Base-by-base conservation (phyloP, 2,797 vertebrate species). In the Pangasius djambal region DNA sequence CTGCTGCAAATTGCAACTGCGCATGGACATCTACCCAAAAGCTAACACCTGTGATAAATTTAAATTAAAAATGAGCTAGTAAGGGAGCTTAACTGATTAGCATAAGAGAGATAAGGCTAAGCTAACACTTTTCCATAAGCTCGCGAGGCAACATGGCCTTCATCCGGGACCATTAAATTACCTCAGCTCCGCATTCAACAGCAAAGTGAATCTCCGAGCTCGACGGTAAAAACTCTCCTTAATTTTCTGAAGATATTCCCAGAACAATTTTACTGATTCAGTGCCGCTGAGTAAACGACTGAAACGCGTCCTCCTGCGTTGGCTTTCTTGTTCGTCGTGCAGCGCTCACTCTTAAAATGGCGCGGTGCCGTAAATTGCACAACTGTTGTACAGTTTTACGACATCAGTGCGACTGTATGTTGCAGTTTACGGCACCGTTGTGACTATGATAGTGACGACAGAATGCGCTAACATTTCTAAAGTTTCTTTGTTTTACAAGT, bases 341-440 rank as follows among this genome's bases (percentile, higher is more conserved):
- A n/a, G 63, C 28, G 5, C 69, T 86, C 20, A 37, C 86, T 72
- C 91, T 85, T 92, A 95, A 96, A 96, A 96, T 96, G 96, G 95
- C 95, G 95, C 94, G 85, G 34, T 90, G 93, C 89, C 94, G 94
- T 91, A 94, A 90, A 94, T 1, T 6, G 18, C 4, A 0, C 44
- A 37, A n/a, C 10, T 12, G 6, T 61, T 18, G 57, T 16, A 12
- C 6, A 0, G 1, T 0, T 3, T 85, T 91, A 67, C 94, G 95
- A 90, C 89, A 83, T 25, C 5, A 31, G 44, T 55, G 28, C 75
- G 70, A 70, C 82, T 72, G 57, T 31, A 5, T 18, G 2, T 4
- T 3, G 5, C 18, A 12, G 28, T 92, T 89, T 75, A 13, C 89
- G 83, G 75, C 16, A 88, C 81, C 12, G 61, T 52, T 3, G 86